phyloP scores from a whole-genome alignment of 2,888 invertebrate genomes.

The Sphaeridia pumilis region DNA sequence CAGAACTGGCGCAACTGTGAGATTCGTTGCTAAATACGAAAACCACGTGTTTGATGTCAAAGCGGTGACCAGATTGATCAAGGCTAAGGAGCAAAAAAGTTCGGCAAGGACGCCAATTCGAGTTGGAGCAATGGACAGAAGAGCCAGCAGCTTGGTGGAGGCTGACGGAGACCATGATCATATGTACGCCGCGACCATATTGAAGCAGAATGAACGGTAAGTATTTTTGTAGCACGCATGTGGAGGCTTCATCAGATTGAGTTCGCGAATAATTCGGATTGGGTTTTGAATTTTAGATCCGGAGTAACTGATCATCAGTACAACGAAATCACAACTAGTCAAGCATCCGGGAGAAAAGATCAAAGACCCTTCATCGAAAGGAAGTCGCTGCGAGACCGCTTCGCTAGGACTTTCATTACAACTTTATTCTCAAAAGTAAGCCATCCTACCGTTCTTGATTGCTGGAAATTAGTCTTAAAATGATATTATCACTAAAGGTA shows the following conservation, averaged over 20 bases:
- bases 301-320: conserved; percentile 28
- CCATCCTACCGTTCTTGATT: background rate
- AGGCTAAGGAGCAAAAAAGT: background rate
- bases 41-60: conserved; percentile 7
- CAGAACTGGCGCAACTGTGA: conserved; percentile 1
- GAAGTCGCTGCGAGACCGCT: conserved; percentile 17
- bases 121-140: too few relatives aligned
- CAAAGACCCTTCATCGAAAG: conserved; percentile 16
- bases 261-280: background rate
- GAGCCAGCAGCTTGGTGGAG: background rate
- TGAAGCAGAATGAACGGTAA: conserved; percentile 25
- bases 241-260: background rate
- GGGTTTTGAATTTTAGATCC: conserved; percentile 10
- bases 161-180: conserved; percentile 21
- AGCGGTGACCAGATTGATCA: background rate
- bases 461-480: background rate
- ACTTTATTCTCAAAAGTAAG: conserved; percentile 22
- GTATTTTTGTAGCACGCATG: background rate
- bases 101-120: background rate
- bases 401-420: conserved; percentile 11
- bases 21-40: conserved; percentile 9
- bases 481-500: background rate
- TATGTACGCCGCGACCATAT: conserved; percentile 30
- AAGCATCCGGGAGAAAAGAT: conserved; percentile 1
- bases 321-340: conserved; percentile 16